A percentile compares a stretch with the other conserved stretches of the same genome.
Evolutionary conservation across 1,140 invertebrate species (phyloP).

Genomic region (Hypothenemus hampei): DNA sequence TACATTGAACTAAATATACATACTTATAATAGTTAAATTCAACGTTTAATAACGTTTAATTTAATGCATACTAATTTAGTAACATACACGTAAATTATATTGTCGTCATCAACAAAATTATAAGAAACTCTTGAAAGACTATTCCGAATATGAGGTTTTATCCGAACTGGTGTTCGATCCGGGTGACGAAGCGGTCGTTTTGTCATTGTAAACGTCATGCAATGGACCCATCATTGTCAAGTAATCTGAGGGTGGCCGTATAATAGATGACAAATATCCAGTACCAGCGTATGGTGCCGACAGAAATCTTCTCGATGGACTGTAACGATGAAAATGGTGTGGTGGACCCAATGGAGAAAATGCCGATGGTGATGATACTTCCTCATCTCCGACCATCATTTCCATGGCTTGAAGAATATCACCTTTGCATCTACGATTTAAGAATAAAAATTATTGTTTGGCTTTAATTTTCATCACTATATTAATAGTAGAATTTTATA

Average conservation of each 20-base stretch:
- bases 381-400: slow-evolving; percentile 63
- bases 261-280: slow-evolving; percentile 72
- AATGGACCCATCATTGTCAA: slow-evolving; percentile 36
- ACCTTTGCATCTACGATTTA: slow-evolving; percentile 62
- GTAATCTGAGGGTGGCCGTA: slow-evolving; percentile 54
- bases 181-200: slow-evolving; percentile 46
- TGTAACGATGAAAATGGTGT: slow-evolving; percentile 54
- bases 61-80: no score
- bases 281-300: slow-evolving; percentile 75
- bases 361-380: slow-evolving; percentile 54
- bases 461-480: no score
- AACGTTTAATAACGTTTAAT: no score
- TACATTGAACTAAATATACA: no score
- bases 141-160: slow-evolving; percentile 49
- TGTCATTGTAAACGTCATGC: slow-evolving; percentile 46
- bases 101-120: no score
- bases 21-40: no score
- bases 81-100: no score
- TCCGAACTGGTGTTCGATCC: slow-evolving; percentile 47
- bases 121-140: no score
- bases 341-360: slow-evolving; percentile 66
- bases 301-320: slow-evolving; percentile 62
- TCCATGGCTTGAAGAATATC: slow-evolving; percentile 90
- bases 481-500: no score
- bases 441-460: no score